Conservation (phyloP, 2,888 invertebrate genomes). For the Drosophila algonquin region DNA sequence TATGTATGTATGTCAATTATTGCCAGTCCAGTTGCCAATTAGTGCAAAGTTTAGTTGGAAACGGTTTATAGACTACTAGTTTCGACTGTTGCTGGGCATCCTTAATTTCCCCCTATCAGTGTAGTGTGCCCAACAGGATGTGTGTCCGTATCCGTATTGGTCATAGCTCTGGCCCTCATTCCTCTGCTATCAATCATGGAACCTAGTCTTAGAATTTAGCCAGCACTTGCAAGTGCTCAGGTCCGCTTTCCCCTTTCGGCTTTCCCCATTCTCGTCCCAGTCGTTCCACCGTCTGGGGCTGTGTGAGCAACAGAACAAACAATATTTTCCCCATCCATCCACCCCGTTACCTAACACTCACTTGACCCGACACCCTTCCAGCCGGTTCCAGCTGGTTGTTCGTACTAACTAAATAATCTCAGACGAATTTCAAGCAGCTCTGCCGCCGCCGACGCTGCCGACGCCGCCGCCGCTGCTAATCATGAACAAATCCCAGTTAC, state of each 20-base stretch:
- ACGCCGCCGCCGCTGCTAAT: conserved; percentile 10
- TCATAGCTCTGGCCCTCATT: neutral
- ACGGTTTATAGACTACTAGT: too few species aligned
- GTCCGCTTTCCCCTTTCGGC: neutral
- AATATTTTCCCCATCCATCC: neutral
- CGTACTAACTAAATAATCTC: neutral
- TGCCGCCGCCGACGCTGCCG: neutral
- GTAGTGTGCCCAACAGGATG: too few species aligned
- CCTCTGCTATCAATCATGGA: neutral
- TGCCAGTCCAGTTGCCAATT: too few species aligned
- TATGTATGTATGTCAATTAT: too few species aligned
- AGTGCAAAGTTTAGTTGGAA: neutral
- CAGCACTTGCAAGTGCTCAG: neutral
- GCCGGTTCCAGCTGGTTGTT: neutral
- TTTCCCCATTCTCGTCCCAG: neutral
- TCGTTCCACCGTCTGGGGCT: neutral
- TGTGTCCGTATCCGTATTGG: neutral
- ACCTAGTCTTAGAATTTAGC: neutral
- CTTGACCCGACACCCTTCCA: neutral
- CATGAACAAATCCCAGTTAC: conserved; percentile 43
- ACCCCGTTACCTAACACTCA: neutral
- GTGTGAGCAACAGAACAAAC: neutral
- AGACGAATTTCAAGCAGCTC: conserved; percentile 1
- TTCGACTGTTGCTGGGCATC: too few species aligned
- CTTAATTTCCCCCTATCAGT: too few species aligned